Evolutionary conservation across 2,888 invertebrate species (phyloP).

Genomic region (Eledona agricola): DNA sequence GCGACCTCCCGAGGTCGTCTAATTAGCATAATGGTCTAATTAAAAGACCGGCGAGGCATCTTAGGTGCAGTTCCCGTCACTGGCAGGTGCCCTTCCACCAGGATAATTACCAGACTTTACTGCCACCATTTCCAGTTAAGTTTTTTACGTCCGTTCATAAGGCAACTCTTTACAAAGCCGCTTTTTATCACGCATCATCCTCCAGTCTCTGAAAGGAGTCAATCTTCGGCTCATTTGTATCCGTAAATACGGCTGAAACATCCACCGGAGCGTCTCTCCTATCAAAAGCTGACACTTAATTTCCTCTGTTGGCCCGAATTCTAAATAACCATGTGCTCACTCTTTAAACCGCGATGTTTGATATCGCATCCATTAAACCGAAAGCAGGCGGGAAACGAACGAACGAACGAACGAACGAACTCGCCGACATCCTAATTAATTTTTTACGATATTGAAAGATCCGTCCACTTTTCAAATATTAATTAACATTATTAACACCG

Average conservation of each 20-base stretch:
- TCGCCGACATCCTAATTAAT: conserved; percentile 26
- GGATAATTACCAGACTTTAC: conserved; percentile 48
- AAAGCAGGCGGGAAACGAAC: conserved; percentile 19
- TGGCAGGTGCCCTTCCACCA: conserved; percentile 52
- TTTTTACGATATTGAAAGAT: conserved; percentile 53
- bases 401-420: conserved; percentile 21
- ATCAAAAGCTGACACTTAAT: conserved; percentile 56
- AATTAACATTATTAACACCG: conserved; percentile 71
- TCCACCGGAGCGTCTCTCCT: conserved; percentile 49
- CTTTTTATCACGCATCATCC: conserved; percentile 12
- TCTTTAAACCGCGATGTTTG: conserved; percentile 38
- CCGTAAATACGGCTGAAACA: conserved; percentile 49
- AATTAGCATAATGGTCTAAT: conserved; percentile 56
- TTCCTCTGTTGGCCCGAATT: conserved; percentile 54
- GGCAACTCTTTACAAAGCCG: conserved; percentile 30
- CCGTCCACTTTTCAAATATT: conserved; percentile 67
- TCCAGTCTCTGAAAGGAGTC: conserved; percentile 39
- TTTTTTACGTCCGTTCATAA: conserved; percentile 33
- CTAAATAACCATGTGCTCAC: conserved; percentile 51
- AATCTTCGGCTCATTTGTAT: conserved; percentile 50
- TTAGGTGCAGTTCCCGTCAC: conserved; percentile 53
- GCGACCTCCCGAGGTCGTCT: conserved; percentile 51
- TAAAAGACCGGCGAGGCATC: conserved; percentile 50
- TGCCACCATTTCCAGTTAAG: conserved; percentile 33
- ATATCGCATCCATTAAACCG: conserved; percentile 38